Percentiles rank a stretch among this genome's conserved stretches.
These are phyloP conservation scores for Falco columbarius DNA, from an alignment of 2,797 vertebrate genomes.

Conservation along the genomic window DNA sequence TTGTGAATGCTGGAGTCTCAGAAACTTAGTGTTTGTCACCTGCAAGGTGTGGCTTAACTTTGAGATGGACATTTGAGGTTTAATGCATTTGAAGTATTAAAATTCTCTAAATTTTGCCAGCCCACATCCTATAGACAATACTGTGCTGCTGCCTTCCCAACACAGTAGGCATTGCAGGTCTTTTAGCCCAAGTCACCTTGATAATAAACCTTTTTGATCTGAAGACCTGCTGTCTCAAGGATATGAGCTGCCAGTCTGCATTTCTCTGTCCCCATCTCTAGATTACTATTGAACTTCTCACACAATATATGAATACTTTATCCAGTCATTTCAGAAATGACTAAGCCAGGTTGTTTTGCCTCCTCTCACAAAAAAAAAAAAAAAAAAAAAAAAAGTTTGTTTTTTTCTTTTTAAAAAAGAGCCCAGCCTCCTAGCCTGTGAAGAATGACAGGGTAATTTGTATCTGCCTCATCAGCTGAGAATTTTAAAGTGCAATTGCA, in stretches of 20 bases:
- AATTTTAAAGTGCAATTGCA: neutral
- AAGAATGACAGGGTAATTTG: neutral
- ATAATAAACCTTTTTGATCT: neutral
- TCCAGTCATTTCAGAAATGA: neutral
- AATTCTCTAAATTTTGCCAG: neutral
- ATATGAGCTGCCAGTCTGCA: neutral
- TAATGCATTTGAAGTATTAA: neutral
- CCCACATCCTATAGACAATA: neutral
- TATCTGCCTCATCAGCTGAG: slow-evolving; percentile 13
- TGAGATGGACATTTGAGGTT: neutral
- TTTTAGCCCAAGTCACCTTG: neutral
- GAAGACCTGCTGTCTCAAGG: neutral
- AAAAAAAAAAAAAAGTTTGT: too few relatives aligned
- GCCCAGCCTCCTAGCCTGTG: neutral
- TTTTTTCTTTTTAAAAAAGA: neutral
- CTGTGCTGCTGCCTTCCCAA: neutral
- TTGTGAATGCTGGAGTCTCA: neutral
- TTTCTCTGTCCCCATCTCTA: neutral
- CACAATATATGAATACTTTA: neutral
- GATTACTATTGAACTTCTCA: neutral
- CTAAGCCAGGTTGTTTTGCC: slow-evolving; percentile 4
- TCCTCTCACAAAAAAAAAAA: neutral
- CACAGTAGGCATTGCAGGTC: neutral
- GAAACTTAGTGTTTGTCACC: neutral
- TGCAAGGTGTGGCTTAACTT: neutral